Conservation (phyloP, 2,797 vertebrate species). For the Zenarchopterus dispar region DNA sequence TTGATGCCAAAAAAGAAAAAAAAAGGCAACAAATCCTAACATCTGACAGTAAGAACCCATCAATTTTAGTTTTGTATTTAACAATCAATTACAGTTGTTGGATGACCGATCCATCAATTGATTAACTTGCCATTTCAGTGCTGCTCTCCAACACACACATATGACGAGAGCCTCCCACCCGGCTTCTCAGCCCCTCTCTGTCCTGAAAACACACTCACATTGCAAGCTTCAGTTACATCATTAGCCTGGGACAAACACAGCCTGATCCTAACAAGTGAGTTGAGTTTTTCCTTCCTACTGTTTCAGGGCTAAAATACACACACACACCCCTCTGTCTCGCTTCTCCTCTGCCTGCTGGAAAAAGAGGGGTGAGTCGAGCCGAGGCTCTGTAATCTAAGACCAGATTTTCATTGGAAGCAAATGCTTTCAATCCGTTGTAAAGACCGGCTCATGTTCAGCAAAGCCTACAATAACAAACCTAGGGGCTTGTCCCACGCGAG, state of each 20-base stretch:
- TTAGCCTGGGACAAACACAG: slow-evolving; percentile 93
- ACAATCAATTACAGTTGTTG: slow-evolving; percentile 14
- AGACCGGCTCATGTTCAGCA: slow-evolving; percentile 97
- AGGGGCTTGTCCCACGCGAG: slow-evolving; percentile 87
- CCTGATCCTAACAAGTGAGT: slow-evolving; percentile 90
- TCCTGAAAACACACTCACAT: slow-evolving; percentile 76
- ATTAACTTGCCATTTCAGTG: slow-evolving; percentile 8
- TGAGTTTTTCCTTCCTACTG: slow-evolving; percentile 95
- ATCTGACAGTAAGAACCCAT: background rate
- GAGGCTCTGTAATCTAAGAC: slow-evolving; percentile 98
- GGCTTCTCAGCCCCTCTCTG: slow-evolving; percentile 30
- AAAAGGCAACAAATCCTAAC: background rate
- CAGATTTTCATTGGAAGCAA: slow-evolving; percentile 99
- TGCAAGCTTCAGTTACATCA: slow-evolving; percentile 95
- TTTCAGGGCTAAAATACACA: slow-evolving; percentile 90
- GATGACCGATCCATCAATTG: slow-evolving; percentile 18
- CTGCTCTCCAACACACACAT: background rate
- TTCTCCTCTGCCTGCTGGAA: slow-evolving; percentile 52
- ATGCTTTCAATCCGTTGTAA: slow-evolving; percentile 99
- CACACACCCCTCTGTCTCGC: slow-evolving; percentile 63
- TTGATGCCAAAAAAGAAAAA: background rate
- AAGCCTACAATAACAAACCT: slow-evolving; percentile 99
- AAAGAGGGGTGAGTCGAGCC: slow-evolving; percentile 67
- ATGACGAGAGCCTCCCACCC: slow-evolving; percentile 1
- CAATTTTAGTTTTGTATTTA: background rate